phyloP scores from a whole-genome alignment of 2,113 vertebrate species.

The Passerina amoena region DNA sequence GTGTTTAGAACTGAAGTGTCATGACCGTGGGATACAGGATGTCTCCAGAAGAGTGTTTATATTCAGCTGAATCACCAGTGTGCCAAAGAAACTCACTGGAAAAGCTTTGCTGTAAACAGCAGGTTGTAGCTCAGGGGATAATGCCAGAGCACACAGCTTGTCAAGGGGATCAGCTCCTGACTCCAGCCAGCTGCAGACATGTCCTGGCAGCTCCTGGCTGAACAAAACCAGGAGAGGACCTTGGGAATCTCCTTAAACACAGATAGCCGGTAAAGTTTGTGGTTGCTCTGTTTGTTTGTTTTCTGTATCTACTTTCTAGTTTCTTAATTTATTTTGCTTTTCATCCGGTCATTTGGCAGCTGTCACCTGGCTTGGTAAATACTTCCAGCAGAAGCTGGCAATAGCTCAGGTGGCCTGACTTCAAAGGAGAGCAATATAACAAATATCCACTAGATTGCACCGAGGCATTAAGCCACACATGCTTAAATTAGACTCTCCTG shows the following conservation, averaged over 20 bases:
- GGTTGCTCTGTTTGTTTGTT: not conserved
- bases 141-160: not conserved
- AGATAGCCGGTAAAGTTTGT: not conserved
- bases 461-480: not conserved
- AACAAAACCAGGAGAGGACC: not conserved
- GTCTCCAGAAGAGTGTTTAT: not conserved
- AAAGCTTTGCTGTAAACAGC: not conserved
- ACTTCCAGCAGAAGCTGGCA: not conserved
- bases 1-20: not conserved
- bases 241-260: not conserved
- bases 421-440: not conserved
- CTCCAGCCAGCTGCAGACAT: not conserved
- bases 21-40: not conserved
- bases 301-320: not conserved
- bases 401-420: not conserved
- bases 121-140: not conserved
- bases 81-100: not conserved
- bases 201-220: not conserved
- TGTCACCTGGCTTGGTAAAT: not conserved
- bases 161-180: not conserved
- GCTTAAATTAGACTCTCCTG: not conserved
- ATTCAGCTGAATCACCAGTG: not conserved
- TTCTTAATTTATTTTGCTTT: conserved; percentile 7
- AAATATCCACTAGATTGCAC: not conserved
- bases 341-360: not conserved